phyloP scores from a whole-genome alignment of 2,888 invertebrate genomes.

The Incurvaria masculella region DNA sequence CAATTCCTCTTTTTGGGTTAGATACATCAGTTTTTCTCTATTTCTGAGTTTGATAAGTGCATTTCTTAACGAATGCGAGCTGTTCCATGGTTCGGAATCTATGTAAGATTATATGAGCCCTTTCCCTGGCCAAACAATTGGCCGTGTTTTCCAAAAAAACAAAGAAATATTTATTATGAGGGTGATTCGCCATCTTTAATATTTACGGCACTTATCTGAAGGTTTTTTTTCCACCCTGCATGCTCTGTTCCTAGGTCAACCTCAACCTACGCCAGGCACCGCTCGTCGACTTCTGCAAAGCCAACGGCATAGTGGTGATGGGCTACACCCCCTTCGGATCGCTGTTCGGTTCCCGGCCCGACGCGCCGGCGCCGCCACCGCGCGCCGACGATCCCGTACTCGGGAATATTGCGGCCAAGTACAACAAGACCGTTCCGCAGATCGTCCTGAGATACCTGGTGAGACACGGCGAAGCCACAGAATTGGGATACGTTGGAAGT shows the following conservation, averaged over 20 bases:
- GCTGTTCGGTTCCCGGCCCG: conserved; percentile 34
- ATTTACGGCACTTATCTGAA: background rate
- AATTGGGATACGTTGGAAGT: too few species aligned
- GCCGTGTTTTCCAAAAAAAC: background rate
- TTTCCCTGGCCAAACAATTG: background rate
- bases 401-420: conserved; percentile 51
- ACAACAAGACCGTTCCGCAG: conserved; percentile 60
- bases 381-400: conserved; percentile 47
- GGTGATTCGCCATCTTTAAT: background rate
- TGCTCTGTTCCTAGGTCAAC: too few species aligned
- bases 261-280: conserved; percentile 61
- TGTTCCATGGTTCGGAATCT: too few species aligned
- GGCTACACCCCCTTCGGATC: conserved; percentile 65
- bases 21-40: too few species aligned
- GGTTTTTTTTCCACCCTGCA: conserved; percentile 7
- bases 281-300: conserved; percentile 57
- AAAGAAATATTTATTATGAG: too few species aligned
- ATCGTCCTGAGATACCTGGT: conserved; percentile 62
- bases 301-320: conserved; percentile 57
- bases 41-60: too few species aligned
- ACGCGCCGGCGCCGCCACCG: conserved; percentile 32
- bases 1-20: too few species aligned
- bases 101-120: too few species aligned
- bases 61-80: too few species aligned
- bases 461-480: too few species aligned